These are phyloP conservation scores for Pygoscelis antarcticus DNA, from an alignment of 2,113 vertebrate species.

Conservation along the genomic window DNA sequence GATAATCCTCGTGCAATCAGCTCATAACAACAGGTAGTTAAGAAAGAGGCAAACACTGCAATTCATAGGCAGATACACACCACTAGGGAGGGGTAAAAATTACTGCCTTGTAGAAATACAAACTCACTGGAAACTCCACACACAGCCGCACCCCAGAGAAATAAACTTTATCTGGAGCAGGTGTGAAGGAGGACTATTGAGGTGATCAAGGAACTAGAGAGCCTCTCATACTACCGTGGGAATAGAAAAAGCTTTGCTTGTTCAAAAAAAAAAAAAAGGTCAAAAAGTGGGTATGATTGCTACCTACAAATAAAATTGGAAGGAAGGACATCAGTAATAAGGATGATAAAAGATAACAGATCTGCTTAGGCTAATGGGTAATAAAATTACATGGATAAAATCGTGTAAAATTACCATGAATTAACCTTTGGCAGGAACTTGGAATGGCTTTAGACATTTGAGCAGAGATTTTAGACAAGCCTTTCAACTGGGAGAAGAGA, in stretches of 20 bases:
- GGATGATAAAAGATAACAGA: not conserved
- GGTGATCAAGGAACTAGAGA: not conserved
- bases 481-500: not conserved
- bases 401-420: not conserved
- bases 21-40: not conserved
- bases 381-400: constrained; percentile 30
- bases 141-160: not conserved
- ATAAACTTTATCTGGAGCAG: not conserved
- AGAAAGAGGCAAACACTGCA: not conserved
- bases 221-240: not conserved
- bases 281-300: not conserved
- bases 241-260: not conserved
- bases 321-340: not conserved
- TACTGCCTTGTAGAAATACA: not conserved
- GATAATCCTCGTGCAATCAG: not conserved
- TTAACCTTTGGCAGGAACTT: constrained; percentile 35
- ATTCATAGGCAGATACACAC: not conserved
- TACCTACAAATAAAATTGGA: not conserved
- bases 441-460: constrained; percentile 21
- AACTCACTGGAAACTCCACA: not conserved
- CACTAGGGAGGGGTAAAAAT: not conserved
- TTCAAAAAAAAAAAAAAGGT: not conserved
- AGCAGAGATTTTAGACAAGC: constrained; percentile 18
- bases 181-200: not conserved
- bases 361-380: not conserved